Base-by-base conservation (phyloP, 2,888 invertebrate species). In the Polydrusus cervinus region DNA sequence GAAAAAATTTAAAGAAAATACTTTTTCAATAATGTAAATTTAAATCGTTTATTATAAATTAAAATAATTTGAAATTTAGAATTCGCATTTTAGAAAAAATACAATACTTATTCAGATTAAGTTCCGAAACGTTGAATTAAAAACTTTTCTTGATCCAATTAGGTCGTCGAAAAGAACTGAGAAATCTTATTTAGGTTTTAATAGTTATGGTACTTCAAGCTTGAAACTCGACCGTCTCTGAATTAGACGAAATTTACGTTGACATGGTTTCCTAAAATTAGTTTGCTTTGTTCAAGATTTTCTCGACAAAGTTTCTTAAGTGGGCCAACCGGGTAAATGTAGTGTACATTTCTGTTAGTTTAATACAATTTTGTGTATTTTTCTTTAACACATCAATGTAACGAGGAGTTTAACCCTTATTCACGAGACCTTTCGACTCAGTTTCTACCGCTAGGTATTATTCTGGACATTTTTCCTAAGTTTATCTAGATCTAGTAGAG, bases 261-360 rank as follows among this genome's bases (percentile, higher is more conserved):
- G 62, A 51, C 51, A 70, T 62, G 40, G n/a, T 62, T 51, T 70
- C 49, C 40, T 62, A 20, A 70, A 70, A 70, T 70, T 70, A 62
- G 53, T 51, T 70, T 70, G 62, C 62, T 34, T 70, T 61, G 70
- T 62, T 70, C 5, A 3, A n/a, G 40, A 70, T 51, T 61, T 34
- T 8, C 34, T 57, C 34, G 14, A 57, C 34, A 57, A 13, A 34
- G 38, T 60, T 38, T 16, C 1, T 38, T 60, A 38, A 38, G 18
- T 11, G 16, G 6, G 38, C 38, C 11, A 60, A 18, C 11, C n/a
- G 9, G 18, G 3, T 10, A 25, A 20, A 18, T 25, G 2, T 51
- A 51, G 5, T 20, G 25, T 10, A 11, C 9, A 11, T 51, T 20
- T 25, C 13, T 6, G 0, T 9, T 16, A 5, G 16, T 20, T 51